Percentiles rank a stretch among this genome's conserved stretches.
These are phyloP conservation scores for Nansenia antarctica DNA, from an alignment of 2,113 vertebrate species.

Conservation along the genomic window DNA sequence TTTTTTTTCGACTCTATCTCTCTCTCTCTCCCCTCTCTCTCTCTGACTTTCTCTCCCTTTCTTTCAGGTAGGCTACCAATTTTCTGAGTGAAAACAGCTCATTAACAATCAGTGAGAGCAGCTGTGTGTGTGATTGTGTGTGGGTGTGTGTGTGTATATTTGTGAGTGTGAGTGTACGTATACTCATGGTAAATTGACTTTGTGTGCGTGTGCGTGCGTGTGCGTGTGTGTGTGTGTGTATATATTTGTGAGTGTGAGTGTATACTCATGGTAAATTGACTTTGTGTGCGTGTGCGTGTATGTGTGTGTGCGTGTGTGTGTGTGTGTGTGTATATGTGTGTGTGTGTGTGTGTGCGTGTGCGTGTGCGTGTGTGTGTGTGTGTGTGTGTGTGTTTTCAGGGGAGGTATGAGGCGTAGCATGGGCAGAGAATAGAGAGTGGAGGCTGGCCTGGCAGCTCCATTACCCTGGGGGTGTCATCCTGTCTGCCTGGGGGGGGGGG, in stretches of 20 bases:
- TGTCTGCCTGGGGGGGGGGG: conserved; percentile 59
- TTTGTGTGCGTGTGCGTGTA: conserved; percentile 24
- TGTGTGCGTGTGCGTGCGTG: conserved; percentile 37
- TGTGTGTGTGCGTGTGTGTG: conserved; percentile 4
- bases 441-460: conserved; percentile 65
- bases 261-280: too few species aligned
- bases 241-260: conserved; percentile 10
- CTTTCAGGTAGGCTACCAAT: conserved; percentile 2
- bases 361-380: conserved; percentile 40
- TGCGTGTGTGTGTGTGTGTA: conserved; percentile 42
- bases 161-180: too few species aligned
- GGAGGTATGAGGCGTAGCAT: conserved; percentile 37
- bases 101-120: background rate
- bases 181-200: too few species aligned
- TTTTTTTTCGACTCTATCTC: background rate
- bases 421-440: conserved; percentile 30
- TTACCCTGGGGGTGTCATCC: conserved; percentile 67
- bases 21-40: background rate
- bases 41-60: conserved; percentile 7
- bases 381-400: conserved; percentile 35
- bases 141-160: too few species aligned
- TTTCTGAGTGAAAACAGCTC: background rate
- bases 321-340: conserved; percentile 10
- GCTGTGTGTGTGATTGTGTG: too few species aligned
- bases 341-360: conserved; percentile 36